Conservation (phyloP, 2,113 vertebrate genomes). For the Microcebus jonahi region DNA sequence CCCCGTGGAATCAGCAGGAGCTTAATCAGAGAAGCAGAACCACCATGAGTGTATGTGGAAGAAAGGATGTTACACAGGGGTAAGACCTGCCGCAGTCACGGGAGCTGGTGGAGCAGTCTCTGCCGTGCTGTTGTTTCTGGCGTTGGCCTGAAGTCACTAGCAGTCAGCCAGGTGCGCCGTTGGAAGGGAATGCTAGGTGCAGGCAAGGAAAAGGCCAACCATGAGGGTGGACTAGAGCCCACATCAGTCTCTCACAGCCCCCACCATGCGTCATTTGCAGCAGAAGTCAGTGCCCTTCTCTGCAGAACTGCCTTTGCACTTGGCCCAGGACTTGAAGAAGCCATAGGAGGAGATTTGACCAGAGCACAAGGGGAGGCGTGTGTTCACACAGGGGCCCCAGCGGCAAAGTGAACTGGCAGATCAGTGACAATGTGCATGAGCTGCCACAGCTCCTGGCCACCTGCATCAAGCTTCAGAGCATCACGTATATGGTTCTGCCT, state of each 20-base stretch:
- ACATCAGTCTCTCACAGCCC: not conserved
- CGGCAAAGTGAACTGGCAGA: not conserved
- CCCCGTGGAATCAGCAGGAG: not conserved
- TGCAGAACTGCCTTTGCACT: not conserved
- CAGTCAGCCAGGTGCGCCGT: not conserved
- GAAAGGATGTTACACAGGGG: not conserved
- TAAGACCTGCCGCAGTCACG: not conserved
- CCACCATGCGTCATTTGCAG: not conserved
- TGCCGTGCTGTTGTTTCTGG: not conserved
- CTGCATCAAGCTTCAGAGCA: not conserved
- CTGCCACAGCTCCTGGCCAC: not conserved
- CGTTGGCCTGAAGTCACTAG: not conserved
- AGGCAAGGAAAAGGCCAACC: not conserved
- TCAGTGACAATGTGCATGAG: fast-evolving
- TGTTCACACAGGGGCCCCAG: not conserved
- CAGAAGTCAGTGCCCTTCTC: not conserved
- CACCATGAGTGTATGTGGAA: not conserved
- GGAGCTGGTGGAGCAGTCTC: not conserved
- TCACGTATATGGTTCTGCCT: not conserved
- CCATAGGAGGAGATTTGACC: not conserved
- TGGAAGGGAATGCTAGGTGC: not conserved
- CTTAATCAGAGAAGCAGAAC: not conserved
- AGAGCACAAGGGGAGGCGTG: not conserved
- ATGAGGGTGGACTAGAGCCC: not conserved
- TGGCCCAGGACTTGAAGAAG: not conserved